phyloP scores from a whole-genome alignment of 1,140 invertebrate genomes.

The Cyrtorhinus lividipennis region DNA sequence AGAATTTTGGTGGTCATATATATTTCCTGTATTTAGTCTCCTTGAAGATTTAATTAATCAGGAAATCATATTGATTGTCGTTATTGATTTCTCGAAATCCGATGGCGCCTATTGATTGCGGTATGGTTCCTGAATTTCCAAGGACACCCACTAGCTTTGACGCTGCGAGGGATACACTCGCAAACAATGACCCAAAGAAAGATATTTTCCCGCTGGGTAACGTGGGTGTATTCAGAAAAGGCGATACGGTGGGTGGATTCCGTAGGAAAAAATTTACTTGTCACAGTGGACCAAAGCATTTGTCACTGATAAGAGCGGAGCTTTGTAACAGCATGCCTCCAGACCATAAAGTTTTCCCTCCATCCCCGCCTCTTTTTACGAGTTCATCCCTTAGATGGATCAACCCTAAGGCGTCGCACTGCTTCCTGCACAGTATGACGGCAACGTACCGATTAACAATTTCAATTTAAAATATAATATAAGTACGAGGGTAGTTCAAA shows the following conservation, averaged over 20 bases:
- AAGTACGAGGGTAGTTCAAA: no score
- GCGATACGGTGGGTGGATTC: not conserved
- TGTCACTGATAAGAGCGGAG: not conserved
- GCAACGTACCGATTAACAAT: no score
- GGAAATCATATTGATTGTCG: no score
- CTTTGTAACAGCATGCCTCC: not conserved
- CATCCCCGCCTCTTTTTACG: not conserved
- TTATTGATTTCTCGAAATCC: no score
- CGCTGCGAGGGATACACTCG: no score
- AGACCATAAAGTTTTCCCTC: not conserved
- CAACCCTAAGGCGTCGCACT: not conserved
- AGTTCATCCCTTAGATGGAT: not conserved
- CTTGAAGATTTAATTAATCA: no score
- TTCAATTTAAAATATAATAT: no score
- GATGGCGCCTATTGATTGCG: no score
- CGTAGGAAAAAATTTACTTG: not conserved
- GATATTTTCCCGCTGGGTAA: not conserved
- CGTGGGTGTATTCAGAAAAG: not conserved
- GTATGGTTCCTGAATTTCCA: no score
- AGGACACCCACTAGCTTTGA: no score
- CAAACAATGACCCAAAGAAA: not conserved
- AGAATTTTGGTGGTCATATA: no score
- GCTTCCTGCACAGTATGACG: not conserved
- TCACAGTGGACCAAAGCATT: not conserved
- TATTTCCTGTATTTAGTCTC: no score